Evolutionary conservation across 2,113 vertebrate genomes (phyloP).

Genomic region (Fregetta grallaria): DNA sequence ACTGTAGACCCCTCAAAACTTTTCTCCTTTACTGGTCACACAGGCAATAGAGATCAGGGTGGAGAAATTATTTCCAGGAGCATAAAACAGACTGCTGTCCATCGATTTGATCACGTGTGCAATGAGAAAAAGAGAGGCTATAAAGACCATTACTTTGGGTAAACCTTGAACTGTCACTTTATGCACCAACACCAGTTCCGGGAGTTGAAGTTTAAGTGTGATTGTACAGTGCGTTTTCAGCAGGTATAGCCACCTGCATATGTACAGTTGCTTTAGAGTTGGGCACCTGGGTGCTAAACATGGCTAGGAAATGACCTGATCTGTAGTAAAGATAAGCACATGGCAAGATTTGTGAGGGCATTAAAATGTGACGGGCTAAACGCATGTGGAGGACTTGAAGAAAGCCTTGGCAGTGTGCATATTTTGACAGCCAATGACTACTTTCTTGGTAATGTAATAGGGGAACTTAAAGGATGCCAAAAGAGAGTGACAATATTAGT

Average conservation of each 20-base stretch:
- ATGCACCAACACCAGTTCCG: not conserved
- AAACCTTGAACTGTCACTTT: not conserved
- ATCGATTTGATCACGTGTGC: not conserved
- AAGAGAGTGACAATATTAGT: not conserved
- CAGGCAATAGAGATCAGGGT: not conserved
- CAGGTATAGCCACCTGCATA: not conserved
- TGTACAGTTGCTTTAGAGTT: not conserved
- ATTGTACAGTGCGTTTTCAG: not conserved
- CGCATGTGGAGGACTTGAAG: not conserved
- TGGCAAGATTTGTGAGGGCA: not conserved
- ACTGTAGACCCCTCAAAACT: not conserved
- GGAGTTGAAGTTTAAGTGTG: not conserved
- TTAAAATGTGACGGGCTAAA: not conserved
- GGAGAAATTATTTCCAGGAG: not conserved
- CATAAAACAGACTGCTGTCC: not conserved
- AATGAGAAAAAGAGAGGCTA: not conserved
- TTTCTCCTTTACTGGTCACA: not conserved
- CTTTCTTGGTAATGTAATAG: not conserved
- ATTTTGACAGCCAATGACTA: not conserved
- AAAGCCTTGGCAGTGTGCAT: not conserved
- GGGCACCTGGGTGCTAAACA: not conserved
- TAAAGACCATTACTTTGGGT: not conserved
- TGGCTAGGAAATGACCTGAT: not conserved
- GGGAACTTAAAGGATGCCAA: not conserved
- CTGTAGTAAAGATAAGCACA: not conserved